A percentile compares a stretch with the other conserved stretches of the same genome.
phyloP scores from a whole-genome alignment of 2,888 invertebrate genomes.

The Dendrolimus houi region DNA sequence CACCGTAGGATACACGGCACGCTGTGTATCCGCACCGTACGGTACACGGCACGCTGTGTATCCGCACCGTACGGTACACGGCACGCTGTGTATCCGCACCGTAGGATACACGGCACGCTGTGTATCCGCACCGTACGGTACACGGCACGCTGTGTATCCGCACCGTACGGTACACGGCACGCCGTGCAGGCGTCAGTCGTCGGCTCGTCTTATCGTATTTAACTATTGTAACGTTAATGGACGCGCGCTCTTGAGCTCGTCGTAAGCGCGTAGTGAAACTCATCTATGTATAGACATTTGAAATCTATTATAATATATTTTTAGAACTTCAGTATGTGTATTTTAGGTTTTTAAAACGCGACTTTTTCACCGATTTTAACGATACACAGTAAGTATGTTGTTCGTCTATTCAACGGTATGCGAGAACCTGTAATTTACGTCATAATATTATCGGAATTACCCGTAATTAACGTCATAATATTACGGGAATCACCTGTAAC shows the following conservation, averaged over 20 bases:
- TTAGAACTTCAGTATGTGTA: constrained; percentile 73
- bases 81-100: too few relatives aligned
- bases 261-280: constrained; percentile 61
- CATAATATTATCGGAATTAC: too few relatives aligned
- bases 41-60: too few relatives aligned
- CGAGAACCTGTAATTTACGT: constrained; percentile 27
- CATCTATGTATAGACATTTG: constrained; percentile 74
- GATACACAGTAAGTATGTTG: constrained; percentile 60
- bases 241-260: constrained; percentile 48
- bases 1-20: too few relatives aligned
- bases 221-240: constrained; percentile 49
- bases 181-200: constrained; percentile 9
- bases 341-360: constrained; percentile 67
- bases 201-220: constrained; percentile 49
- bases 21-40: too few relatives aligned
- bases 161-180: not conserved
- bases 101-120: too few relatives aligned
- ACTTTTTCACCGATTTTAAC: constrained; percentile 66
- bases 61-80: constrained; percentile 1
- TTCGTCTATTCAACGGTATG: constrained; percentile 61
- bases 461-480: too few relatives aligned
- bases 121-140: constrained; percentile 11
- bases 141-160: constrained; percentile 10
- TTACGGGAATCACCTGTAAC: too few relatives aligned
- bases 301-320: constrained; percentile 75